Evolutionary conservation across 1,140 invertebrate species (phyloP).

Genomic region (Pseudachorutes palmiensis): DNA sequence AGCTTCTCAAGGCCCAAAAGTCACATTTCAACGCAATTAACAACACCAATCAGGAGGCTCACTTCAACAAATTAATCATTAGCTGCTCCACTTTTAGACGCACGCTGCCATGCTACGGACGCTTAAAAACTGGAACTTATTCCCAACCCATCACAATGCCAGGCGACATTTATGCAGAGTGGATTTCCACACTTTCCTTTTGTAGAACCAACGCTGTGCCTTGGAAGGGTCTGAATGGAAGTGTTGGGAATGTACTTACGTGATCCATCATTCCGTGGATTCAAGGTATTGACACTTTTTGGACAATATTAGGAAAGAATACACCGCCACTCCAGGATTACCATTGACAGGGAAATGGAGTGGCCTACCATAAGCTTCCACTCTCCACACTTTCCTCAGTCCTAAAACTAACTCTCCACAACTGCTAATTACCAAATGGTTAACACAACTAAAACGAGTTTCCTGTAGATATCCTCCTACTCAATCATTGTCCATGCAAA

Average conservation of each 20-base stretch:
- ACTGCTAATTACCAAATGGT: neutral
- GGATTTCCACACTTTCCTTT: too few relatives aligned
- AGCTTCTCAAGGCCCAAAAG: neutral
- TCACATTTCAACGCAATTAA: neutral
- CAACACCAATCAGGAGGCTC: too few relatives aligned
- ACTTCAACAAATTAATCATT: neutral
- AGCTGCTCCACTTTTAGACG: neutral
- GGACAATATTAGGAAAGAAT: slow-evolving; percentile 4
- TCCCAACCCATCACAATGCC: neutral
- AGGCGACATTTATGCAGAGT: too few relatives aligned
- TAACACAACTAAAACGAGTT: neutral
- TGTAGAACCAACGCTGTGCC: too few relatives aligned
- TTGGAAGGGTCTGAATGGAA: too few relatives aligned
- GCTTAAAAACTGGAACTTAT: neutral
- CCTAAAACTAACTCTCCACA: too few relatives aligned
- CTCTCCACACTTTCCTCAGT: too few relatives aligned
- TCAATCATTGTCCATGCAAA: neutral
- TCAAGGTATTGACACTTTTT: neutral
- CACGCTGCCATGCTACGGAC: neutral
- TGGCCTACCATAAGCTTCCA: too few relatives aligned
- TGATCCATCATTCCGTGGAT: slow-evolving; percentile 3
- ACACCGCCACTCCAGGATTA: too few relatives aligned
- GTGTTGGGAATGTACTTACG: neutral
- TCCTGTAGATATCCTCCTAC: neutral
- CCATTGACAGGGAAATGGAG: too few relatives aligned